Conservation (phyloP, 1,140 invertebrate species). For the Drosophila nigrodunni region DNA sequence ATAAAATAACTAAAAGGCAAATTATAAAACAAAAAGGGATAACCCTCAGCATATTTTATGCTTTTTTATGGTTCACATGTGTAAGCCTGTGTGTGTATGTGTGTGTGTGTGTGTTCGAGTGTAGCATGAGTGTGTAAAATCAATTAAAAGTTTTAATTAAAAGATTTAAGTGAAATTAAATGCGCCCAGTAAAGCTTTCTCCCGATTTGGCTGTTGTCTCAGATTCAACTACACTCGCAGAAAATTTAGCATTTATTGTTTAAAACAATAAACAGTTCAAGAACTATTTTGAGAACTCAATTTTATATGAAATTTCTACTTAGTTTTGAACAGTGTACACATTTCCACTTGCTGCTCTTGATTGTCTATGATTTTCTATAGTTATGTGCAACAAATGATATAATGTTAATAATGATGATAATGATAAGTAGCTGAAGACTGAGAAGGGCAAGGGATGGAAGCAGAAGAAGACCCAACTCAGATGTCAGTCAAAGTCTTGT, state of each 20-base stretch:
- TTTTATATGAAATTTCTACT: no score
- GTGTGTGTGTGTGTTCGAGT: constrained; percentile 11
- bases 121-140: constrained; percentile 53
- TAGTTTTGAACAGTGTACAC: no score
- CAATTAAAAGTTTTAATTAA: constrained; percentile 79
- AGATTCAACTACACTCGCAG: not conserved
- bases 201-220: constrained; percentile 15
- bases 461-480: constrained; percentile 10
- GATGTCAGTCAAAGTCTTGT: constrained; percentile 34
- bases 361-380: constrained; percentile 42
- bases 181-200: constrained; percentile 10
- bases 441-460: no score
- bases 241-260: no score
- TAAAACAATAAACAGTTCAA: no score
- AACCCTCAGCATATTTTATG: constrained; percentile 32
- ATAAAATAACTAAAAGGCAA: constrained; percentile 2
- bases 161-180: constrained; percentile 77
- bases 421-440: not conserved
- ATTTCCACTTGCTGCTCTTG: constrained; percentile 1
- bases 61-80: constrained; percentile 32
- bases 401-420: constrained; percentile 9
- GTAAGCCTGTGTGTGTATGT: constrained; percentile 15
- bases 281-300: no score
- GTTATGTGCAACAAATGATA: constrained; percentile 21
- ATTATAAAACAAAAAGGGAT: constrained; percentile 1